Evolutionary conservation across 2,797 vertebrate genomes (phyloP), one percentile per base, ranked within the genome.

Genomic region (Cyprinodon diabolis): DNA sequence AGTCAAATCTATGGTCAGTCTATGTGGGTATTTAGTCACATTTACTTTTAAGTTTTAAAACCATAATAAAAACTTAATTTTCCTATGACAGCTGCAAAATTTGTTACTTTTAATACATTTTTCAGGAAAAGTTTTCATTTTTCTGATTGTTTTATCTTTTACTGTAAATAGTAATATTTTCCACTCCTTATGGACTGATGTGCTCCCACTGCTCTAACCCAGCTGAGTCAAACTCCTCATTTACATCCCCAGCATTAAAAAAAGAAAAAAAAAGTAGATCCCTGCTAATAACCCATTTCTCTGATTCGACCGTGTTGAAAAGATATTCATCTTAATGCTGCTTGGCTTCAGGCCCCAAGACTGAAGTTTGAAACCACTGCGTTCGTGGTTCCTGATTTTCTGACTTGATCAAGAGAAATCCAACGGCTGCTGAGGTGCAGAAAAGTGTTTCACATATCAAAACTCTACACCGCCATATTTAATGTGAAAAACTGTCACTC

Each of bases 401-500:
- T 17, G 9, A 74, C 68, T 82, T 66, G 63, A 74, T 78, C 15
- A 23, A 79, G 54, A 68, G 60, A 83, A 82, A 76, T 69, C 74
- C 75, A 11, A 57, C 48, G 8, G 81, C 35, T 37, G 48, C 68
- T 70, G 63, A 63, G 66, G 75, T 67, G 43, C 60, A 81, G 48
- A 12, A 49, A 66, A 76, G 21, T 0, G 47, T 66, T 69, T 80
- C 62, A 76, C 82, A 74, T 78, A 70, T 75, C 72, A 77, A 84
- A 58, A 72, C 56, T 81, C 71, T 47, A 45, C 0, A 52, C 72
- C 19, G 71, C 79, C 85, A 67, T 45, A 66, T 15, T 58, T 21
- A 71, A 86, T 80, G 69, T 80, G 71, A 73, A 30, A 75, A n/a
- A 17, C 68, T 51, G 75, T 76, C 78, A 60, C 30, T 85, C 77